Evolutionary conservation across 2,113 vertebrate genomes (phyloP), one percentile per base, ranked within the genome.

Genomic region (Taxidea taxus): DNA sequence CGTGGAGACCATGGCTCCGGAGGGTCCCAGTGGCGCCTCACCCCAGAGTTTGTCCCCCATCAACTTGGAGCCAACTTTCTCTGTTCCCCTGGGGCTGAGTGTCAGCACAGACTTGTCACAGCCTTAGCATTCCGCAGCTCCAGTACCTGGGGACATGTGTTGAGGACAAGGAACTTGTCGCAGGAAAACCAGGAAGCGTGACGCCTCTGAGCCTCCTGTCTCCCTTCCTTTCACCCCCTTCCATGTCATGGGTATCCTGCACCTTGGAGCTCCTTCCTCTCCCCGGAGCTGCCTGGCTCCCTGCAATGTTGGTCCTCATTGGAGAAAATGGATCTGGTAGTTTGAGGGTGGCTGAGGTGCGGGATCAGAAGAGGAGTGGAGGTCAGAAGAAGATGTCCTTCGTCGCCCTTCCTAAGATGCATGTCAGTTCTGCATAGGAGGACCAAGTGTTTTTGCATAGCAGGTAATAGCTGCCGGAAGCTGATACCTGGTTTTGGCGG

Each of bases 11-110:
- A 94, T 93, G 5, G 84, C 97, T 96, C 96, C 0, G 16, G 84
- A 11, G 95, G 95, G 87, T 98, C 97, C 83, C 98, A 85, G 96
- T 97, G 97, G 98, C 92, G 97, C 90, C 97, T 96, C 10, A 1
- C 97, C 10, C 0, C 90, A 97, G 97, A 98, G 90, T 66, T 93
- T 93, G 97, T 75, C 94, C 25, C 27, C 2, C 1, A 0, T 47
- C 97, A 92, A 68, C 92, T 94, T 80, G 91, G 34, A 94, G 7
- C 88, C 13, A 0, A 42, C 97, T 70, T 80, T 95, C 4, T 87
- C 3, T 66, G 95, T 87, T 97, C 98, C 94, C 96, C 90, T 82
- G 80, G 92, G 91, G 80, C 86, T 49, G 13, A 64, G 12, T 1
- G 3, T 29, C 14, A 39, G 37, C 60, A 39, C 37, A 23, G 37